Evolutionary conservation across 2,888 invertebrate species (phyloP).

Genomic region (Amorpha juglandis): DNA sequence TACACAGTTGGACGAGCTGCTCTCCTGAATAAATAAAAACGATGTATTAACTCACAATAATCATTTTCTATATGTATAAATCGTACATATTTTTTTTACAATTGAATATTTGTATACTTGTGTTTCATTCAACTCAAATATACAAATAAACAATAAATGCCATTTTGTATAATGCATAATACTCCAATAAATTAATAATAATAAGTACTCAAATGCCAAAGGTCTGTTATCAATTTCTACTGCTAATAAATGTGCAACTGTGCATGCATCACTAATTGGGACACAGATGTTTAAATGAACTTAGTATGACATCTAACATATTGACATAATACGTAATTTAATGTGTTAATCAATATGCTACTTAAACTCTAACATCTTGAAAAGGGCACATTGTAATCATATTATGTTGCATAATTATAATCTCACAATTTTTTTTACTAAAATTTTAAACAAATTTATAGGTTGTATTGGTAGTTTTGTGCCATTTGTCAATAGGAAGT

Average conservation of each 20-base stretch:
- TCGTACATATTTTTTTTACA: background rate
- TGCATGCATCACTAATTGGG: conserved; percentile 8
- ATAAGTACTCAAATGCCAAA: conserved; percentile 6
- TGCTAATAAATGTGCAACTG: conserved; percentile 7
- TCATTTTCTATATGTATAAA: background rate
- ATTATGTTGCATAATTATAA: background rate
- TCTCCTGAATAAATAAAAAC: conserved; percentile 44
- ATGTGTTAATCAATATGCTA: conserved; percentile 3
- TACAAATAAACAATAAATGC: background rate
- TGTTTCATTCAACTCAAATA: background rate
- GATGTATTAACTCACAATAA: background rate
- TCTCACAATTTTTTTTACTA: background rate
- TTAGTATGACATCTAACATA: background rate
- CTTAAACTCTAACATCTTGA: background rate
- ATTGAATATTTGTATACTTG: background rate
- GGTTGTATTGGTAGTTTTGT: no score
- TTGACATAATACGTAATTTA: background rate
- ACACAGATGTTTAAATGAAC: conserved; percentile 1
- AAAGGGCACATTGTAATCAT: background rate
- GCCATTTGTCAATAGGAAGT: no score
- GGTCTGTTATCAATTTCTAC: conserved; percentile 1
- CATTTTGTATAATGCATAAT: background rate
- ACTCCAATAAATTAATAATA: background rate
- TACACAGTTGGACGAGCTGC: conserved; percentile 52
- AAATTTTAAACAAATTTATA: no score